phyloP scores from a whole-genome alignment of 2,797 vertebrate genomes.

The Coregonus ussuriensis region DNA sequence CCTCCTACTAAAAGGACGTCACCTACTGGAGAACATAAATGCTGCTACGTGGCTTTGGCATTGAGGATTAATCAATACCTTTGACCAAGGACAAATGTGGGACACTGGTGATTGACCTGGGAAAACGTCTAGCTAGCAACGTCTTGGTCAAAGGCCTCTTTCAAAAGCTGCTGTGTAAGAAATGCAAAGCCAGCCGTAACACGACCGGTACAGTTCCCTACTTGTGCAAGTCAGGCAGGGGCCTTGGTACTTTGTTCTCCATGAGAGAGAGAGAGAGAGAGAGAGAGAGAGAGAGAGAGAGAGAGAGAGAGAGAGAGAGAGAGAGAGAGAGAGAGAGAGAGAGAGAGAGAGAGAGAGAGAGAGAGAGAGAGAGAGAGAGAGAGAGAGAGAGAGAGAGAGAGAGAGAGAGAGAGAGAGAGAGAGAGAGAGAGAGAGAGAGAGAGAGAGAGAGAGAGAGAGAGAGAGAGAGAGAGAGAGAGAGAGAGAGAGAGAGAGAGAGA shows the following conservation, averaged over 20 bases:
- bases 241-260: constrained; percentile 5
- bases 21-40: background rate
- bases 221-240: background rate
- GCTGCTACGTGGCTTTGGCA: background rate
- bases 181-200: constrained; percentile 39
- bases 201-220: background rate
- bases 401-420: too few species aligned
- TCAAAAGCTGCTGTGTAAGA: constrained; percentile 36
- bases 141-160: constrained; percentile 19
- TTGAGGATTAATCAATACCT: constrained; percentile 16
- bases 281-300: too few species aligned
- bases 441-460: too few species aligned
- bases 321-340: too few species aligned
- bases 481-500: too few species aligned
- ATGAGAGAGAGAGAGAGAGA: background rate
- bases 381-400: too few species aligned
- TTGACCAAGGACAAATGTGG: constrained; percentile 21
- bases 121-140: background rate
- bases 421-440: too few species aligned
- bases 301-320: too few species aligned
- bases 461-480: too few species aligned
- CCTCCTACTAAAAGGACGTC: background rate
- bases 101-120: constrained; percentile 21
- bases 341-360: too few species aligned
- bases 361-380: too few species aligned